Evolutionary conservation across 2,797 vertebrate species (phyloP).

Genomic region (Lagodon rhomboides): DNA sequence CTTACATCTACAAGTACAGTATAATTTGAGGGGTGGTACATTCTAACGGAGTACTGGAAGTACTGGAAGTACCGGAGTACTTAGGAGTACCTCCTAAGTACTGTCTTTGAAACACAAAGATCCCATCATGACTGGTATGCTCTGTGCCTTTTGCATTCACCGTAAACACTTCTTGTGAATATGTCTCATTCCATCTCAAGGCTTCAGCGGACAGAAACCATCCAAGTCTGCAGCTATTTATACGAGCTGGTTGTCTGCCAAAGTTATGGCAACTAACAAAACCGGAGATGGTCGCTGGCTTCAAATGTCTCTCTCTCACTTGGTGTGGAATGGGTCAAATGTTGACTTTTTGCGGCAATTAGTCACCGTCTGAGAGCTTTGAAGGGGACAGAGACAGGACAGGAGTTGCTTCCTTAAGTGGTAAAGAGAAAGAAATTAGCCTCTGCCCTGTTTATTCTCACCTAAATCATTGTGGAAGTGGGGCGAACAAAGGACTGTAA

Average conservation of each 20-base stretch:
- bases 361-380: constrained; percentile 27
- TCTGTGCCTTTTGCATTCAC: constrained; percentile 16
- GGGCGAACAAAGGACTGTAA: constrained; percentile 40
- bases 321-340: constrained; percentile 26
- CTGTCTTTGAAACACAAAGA: constrained; percentile 12
- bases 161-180: constrained; percentile 17
- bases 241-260: constrained; percentile 38
- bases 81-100: too few species aligned
- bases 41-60: constrained; percentile 20
- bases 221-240: constrained; percentile 41
- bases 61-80: too few species aligned
- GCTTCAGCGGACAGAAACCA: constrained; percentile 22
- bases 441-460: constrained; percentile 42
- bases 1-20: not conserved
- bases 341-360: constrained; percentile 23
- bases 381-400: constrained; percentile 32
- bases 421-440: constrained; percentile 36
- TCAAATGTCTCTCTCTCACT: constrained; percentile 14
- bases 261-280: constrained; percentile 34
- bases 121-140: not conserved
- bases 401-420: constrained; percentile 46
- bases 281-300: constrained; percentile 4
- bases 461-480: constrained; percentile 41
- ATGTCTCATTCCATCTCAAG: constrained; percentile 2
- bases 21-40: not conserved